Conservation (phyloP, 2,888 invertebrate species). For the Epistrophella euchroma region DNA sequence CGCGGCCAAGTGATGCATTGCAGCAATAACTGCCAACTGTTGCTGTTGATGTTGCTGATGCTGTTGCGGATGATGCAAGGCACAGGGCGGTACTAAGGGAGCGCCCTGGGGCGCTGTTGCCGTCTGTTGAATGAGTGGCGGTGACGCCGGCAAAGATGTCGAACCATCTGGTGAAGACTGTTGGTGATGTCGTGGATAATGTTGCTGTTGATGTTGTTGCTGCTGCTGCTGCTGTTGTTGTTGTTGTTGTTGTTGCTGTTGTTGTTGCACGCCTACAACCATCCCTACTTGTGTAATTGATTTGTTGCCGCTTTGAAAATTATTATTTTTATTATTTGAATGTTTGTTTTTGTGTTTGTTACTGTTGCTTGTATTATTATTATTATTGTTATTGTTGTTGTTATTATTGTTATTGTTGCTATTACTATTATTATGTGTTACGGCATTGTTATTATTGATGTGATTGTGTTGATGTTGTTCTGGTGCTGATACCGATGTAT, state of each 20-base stretch:
- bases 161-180: slow-evolving; percentile 81
- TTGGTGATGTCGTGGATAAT: slow-evolving; percentile 77
- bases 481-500: slow-evolving; percentile 80
- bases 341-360: slow-evolving; percentile 38
- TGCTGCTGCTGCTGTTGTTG: slow-evolving; percentile 74
- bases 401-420: slow-evolving; percentile 39
- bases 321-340: slow-evolving; percentile 55
- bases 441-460: slow-evolving; percentile 65
- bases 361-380: slow-evolving; percentile 23
- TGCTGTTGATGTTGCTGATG: slow-evolving; percentile 82
- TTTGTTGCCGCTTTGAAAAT: slow-evolving; percentile 75
- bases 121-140: slow-evolving; percentile 81
- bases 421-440: slow-evolving; percentile 69
- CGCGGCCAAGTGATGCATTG: slow-evolving; percentile 80
- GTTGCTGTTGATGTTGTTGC: slow-evolving; percentile 44
- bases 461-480: slow-evolving; percentile 77
- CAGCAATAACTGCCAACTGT: slow-evolving; percentile 82
- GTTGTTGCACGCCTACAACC: slow-evolving; percentile 74
- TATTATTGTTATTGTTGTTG: slow-evolving; percentile 36
- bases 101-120: slow-evolving; percentile 81
- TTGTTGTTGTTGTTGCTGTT: slow-evolving; percentile 73
- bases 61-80: slow-evolving; percentile 78
- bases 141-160: slow-evolving; percentile 81
- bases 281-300: slow-evolving; percentile 72
- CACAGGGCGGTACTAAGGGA: slow-evolving; percentile 82